These are phyloP conservation scores for Incurvaria masculella DNA, from an alignment of 2,888 invertebrate genomes.

Conservation along the genomic window DNA sequence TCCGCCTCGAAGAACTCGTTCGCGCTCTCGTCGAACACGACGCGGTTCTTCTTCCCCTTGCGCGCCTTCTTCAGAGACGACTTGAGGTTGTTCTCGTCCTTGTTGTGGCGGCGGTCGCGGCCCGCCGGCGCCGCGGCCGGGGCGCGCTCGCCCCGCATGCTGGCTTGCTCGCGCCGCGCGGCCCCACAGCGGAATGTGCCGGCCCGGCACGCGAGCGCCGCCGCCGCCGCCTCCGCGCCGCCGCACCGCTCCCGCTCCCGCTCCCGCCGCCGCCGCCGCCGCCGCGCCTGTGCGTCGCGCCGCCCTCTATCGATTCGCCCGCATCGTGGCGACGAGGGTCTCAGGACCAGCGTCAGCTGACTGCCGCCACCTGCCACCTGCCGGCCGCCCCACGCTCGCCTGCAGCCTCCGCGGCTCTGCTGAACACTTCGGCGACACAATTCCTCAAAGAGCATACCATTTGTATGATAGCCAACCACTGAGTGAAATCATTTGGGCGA, in stretches of 20 bases:
- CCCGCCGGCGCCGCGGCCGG: conserved; percentile 31
- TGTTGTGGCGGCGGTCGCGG: conserved; percentile 57
- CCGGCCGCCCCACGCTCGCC: too few species aligned
- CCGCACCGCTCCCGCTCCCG: not conserved
- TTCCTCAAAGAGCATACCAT: too few species aligned
- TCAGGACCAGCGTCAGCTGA: too few species aligned
- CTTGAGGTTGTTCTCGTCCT: conserved; percentile 62
- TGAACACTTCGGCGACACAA: too few species aligned
- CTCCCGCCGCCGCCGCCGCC: not conserved
- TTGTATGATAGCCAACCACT: too few species aligned
- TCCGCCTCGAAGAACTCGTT: conserved; percentile 92
- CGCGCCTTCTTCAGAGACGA: conserved; percentile 76
- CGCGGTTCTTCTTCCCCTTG: conserved; percentile 69
- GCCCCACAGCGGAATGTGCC: conserved; percentile 32
- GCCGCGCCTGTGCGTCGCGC: not conserved
- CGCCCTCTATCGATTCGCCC: conserved; percentile 12
- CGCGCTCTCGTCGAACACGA: conserved; percentile 84
- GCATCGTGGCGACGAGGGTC: conserved; percentile 19
- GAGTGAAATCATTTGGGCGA: too few species aligned
- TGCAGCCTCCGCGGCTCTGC: too few species aligned
- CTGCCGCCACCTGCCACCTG: too few species aligned
- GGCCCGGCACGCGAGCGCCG: conserved; percentile 14
- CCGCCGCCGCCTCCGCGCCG: not conserved
- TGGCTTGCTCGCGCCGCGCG: conserved; percentile 29
- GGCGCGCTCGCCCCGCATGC: conserved; percentile 50